Evolutionary conservation across 1,140 invertebrate species (phyloP).

Genomic region (Eriosoma lanigerum): DNA sequence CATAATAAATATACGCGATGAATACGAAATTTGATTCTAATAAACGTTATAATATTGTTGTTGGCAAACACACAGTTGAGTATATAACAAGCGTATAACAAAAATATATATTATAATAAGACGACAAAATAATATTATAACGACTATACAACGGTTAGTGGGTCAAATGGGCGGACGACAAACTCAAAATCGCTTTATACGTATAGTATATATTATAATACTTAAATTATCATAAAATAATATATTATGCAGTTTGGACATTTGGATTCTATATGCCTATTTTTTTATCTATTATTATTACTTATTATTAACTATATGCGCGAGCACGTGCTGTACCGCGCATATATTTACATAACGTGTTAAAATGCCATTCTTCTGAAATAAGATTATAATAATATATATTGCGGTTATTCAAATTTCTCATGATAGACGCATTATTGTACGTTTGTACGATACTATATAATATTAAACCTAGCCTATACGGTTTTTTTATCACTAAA

Average conservation of each 20-base stretch:
- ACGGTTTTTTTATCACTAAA: too few relatives aligned
- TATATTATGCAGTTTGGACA: too few relatives aligned
- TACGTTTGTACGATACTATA: too few relatives aligned
- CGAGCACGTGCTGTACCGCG: background rate
- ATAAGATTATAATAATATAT: too few relatives aligned
- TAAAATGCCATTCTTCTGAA: background rate
- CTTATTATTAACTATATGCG: background rate
- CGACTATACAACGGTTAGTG: background rate
- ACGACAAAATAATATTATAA: background rate
- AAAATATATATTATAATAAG: too few relatives aligned
- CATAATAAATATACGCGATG: background rate
- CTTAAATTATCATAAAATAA: slow-evolving; percentile 10
- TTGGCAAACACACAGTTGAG: background rate
- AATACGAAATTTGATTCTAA: slow-evolving; percentile 45
- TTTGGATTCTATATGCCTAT: too few relatives aligned
- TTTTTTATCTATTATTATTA: too few relatives aligned
- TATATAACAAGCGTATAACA: background rate
- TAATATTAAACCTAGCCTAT: too few relatives aligned
- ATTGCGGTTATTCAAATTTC: too few relatives aligned
- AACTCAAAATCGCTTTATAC: slow-evolving; percentile 20
- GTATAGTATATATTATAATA: slow-evolving; percentile 2
- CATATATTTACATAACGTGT: slow-evolving; percentile 8
- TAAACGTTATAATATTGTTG: slow-evolving; percentile 19
- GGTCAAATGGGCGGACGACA: slow-evolving; percentile 14
- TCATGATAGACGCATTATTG: too few relatives aligned